Evolutionary conservation across 1,140 invertebrate genomes (phyloP).

Genomic region (Nasonia vitripennis): DNA sequence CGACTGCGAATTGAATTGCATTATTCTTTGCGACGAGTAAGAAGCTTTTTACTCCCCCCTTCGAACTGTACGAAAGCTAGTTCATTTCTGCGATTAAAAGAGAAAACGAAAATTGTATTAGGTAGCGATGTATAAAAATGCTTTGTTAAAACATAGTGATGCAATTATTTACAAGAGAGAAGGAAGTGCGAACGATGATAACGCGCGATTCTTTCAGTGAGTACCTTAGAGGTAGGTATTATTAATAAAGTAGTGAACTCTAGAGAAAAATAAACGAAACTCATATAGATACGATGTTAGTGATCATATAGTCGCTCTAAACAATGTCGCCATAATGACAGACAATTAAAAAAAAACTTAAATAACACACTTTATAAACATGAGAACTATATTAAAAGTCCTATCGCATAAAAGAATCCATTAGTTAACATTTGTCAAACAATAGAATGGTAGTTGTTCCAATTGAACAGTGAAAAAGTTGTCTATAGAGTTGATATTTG

Average conservation of each 20-base stretch:
- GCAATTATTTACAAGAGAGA: constrained; percentile 36
- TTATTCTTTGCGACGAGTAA: background rate
- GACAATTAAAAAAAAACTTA: background rate
- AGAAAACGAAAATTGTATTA: background rate
- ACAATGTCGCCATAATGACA: background rate
- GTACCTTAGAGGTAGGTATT: constrained; percentile 54
- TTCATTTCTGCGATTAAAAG: background rate
- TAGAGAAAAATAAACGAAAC: constrained; percentile 42
- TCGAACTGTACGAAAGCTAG: background rate
- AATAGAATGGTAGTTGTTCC: no score
- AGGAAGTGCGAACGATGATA: constrained; percentile 43
- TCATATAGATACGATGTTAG: constrained; percentile 33
- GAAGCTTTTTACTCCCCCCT: background rate
- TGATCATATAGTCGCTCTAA: constrained; percentile 38
- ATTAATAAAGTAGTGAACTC: constrained; percentile 51
- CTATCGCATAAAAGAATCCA: background rate
- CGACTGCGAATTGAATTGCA: background rate
- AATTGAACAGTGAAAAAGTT: no score
- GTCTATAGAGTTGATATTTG: background rate
- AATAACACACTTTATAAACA: background rate
- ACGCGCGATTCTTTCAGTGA: constrained; percentile 47
- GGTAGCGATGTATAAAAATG: background rate
- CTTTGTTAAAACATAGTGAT: constrained; percentile 22
- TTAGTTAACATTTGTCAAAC: background rate
- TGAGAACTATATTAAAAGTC: background rate